A percentile compares a stretch with the other conserved stretches of the same genome.
Evolutionary conservation across 1,140 invertebrate species (phyloP).

Genomic region (Melipona quadrifasciata): DNA sequence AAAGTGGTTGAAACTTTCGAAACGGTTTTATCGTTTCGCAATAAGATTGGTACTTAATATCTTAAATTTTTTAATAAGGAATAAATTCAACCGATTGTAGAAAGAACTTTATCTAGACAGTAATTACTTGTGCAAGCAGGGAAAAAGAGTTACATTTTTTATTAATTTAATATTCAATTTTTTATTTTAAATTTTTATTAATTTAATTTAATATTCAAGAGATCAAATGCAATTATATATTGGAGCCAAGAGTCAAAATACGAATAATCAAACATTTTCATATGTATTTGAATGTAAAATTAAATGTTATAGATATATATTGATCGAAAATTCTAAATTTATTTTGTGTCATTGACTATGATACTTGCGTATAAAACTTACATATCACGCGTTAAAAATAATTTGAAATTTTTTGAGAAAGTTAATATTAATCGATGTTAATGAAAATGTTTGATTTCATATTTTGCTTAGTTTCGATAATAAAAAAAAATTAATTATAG

Average conservation of each 20-base stretch:
- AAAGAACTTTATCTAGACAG: background rate
- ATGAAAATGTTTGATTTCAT: background rate
- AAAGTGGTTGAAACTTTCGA: conserved; percentile 41
- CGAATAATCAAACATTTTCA: background rate
- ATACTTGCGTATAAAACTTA: too few relatives aligned
- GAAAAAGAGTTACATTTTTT: background rate
- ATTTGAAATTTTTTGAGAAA: background rate
- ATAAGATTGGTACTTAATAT: background rate
- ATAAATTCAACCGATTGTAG: background rate
- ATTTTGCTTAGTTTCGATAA: background rate
- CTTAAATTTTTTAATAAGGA: background rate
- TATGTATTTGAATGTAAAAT: background rate
- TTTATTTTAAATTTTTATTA: too few relatives aligned
- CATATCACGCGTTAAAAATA: background rate
- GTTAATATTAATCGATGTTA: background rate
- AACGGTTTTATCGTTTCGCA: conserved; percentile 7
- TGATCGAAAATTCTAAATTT: background rate
- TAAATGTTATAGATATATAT: background rate
- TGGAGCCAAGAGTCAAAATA: background rate
- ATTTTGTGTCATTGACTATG: too few relatives aligned
- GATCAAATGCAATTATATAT: background rate
- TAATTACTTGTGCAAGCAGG: conserved; percentile 7
- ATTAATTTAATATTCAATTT: too few relatives aligned
- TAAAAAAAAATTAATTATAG: background rate
- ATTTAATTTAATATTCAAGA: too few relatives aligned